Conservation (phyloP, 2,888 invertebrate genomes). For the Caenorhabditis macrosperma region DNA sequence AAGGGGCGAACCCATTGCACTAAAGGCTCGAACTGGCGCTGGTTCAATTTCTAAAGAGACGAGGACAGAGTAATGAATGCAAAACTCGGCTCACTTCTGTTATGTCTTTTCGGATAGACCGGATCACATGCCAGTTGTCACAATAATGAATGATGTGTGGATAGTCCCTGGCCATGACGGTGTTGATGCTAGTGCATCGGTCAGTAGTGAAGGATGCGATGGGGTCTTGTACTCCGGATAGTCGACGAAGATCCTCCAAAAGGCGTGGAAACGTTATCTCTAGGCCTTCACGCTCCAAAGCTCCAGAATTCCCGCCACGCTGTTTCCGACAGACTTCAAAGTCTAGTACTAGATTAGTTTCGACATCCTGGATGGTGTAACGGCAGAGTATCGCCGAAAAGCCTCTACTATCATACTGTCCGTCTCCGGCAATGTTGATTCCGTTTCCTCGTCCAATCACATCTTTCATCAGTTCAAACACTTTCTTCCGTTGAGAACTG, state of each 20-base stretch:
- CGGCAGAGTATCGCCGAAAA: conserved; percentile 2
- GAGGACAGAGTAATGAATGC: too few species aligned
- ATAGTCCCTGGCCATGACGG: neutral
- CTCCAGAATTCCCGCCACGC: neutral
- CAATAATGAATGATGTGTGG: neutral
- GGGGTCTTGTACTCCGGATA: neutral
- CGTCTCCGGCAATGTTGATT: neutral
- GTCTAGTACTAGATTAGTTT: neutral
- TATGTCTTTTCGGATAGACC: neutral
- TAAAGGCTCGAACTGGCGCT: neutral
- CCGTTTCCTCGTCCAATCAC: too few species aligned
- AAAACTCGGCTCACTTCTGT: too few species aligned
- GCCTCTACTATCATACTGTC: conserved; percentile 11
- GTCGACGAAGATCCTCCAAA: neutral
- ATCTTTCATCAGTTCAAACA: too few species aligned
- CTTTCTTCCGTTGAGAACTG: too few species aligned
- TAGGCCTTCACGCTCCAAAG: neutral
- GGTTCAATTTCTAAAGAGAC: neutral
- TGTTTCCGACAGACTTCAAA: neutral
- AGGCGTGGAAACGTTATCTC: neutral
- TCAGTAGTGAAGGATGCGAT: neutral
- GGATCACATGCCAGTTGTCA: conserved; percentile 1
- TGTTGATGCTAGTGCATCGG: neutral
- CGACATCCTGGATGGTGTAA: neutral
- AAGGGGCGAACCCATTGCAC: neutral